A percentile compares a stretch with the other conserved stretches of the same genome.
Evolutionary conservation across 1,140 invertebrate genomes (phyloP).

Genomic region (Conopomorpha cramerella): DNA sequence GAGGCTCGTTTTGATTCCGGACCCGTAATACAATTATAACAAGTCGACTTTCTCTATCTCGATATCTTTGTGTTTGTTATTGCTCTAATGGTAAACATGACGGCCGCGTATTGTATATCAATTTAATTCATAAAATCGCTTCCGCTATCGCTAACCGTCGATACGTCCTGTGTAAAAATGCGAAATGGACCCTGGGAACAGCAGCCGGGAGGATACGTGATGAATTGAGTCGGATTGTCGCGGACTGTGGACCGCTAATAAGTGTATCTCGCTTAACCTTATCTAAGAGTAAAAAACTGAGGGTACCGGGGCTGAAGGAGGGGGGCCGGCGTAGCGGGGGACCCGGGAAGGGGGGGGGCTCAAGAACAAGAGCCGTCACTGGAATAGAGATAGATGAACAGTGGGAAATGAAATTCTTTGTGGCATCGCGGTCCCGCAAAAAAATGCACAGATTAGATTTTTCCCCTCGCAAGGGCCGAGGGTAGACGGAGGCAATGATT

Average conservation of each 20-base stretch:
- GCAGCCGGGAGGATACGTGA: neutral
- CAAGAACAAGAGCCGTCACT: conserved; percentile 58
- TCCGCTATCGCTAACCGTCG: conserved; percentile 16
- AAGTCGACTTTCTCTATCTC: conserved; percentile 38
- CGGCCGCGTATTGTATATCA: conserved; percentile 30
- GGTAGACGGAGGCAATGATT: conserved; percentile 54
- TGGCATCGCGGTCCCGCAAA: conserved; percentile 62
- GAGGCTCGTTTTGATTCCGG: conserved; percentile 50
- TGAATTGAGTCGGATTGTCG: conserved; percentile 14
- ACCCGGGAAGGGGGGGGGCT: conserved; percentile 14
- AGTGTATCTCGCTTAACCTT: conserved; percentile 53
- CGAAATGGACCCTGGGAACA: neutral
- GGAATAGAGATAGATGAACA: conserved; percentile 63
- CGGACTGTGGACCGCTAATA: conserved; percentile 45
- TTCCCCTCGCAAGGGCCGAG: conserved; percentile 53
- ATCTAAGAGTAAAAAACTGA: conserved; percentile 56
- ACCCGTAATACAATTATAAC: conserved; percentile 43
- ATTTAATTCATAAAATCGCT: conserved; percentile 26
- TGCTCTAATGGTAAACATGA: conserved; percentile 41
- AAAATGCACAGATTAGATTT: conserved; percentile 64
- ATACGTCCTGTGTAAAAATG: neutral
- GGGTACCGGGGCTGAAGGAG: conserved; percentile 14
- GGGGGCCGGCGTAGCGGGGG: conserved; percentile 13
- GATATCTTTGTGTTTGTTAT: conserved; percentile 34
- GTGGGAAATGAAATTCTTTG: conserved; percentile 64